Conservation (phyloP, 2,113 vertebrate species). For the Rhabdornis inornatus region DNA sequence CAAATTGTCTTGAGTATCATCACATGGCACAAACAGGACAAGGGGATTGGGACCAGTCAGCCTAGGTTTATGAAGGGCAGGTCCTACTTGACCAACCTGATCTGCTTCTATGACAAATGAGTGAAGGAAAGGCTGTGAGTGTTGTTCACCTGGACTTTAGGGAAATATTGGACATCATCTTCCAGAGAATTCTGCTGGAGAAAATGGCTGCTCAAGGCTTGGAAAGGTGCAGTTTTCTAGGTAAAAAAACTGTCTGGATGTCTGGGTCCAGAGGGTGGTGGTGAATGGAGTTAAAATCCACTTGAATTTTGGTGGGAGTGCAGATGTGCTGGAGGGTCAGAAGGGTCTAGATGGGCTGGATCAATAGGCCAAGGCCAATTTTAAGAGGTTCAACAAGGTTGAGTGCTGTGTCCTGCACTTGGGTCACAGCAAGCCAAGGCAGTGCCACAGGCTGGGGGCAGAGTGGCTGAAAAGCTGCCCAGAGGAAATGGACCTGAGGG, state of each 20-base stretch:
- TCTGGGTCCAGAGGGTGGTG: background rate
- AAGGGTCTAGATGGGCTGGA: background rate
- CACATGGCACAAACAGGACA: accelerated
- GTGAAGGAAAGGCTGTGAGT: background rate
- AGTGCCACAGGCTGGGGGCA: accelerated
- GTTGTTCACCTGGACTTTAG: background rate
- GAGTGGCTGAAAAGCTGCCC: background rate
- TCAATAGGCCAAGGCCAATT: background rate
- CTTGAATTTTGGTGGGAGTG: background rate
- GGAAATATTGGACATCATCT: background rate
- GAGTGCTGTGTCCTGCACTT: background rate
- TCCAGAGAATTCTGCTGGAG: background rate
- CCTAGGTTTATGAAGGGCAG: background rate
- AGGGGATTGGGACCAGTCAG: background rate
- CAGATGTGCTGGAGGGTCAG: background rate
- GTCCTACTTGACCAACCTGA: background rate
- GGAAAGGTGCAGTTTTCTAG: accelerated
- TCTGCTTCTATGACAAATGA: background rate
- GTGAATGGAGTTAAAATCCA: background rate
- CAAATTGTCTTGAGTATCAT: background rate
- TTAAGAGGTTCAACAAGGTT: too few relatives aligned
- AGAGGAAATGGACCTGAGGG: background rate
- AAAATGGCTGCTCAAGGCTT: background rate
- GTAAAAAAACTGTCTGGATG: background rate
- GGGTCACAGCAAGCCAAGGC: background rate